Conservation (phyloP, 2,113 vertebrate genomes). For the Ia io region DNA sequence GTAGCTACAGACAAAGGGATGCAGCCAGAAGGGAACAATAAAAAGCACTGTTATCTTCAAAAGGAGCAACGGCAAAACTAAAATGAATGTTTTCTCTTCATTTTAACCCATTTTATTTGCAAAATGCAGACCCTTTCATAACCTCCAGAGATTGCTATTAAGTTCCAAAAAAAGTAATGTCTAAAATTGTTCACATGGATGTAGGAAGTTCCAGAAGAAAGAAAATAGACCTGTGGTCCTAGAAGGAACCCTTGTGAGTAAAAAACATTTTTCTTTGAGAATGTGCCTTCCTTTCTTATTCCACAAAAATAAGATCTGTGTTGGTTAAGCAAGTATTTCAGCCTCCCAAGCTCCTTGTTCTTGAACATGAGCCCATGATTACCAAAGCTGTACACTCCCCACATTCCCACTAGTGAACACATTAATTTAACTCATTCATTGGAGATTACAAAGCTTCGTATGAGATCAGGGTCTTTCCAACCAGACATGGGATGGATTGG, state of each 20-base stretch:
- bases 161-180: not conserved
- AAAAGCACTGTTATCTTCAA: too few species aligned
- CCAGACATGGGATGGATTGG: too few species aligned
- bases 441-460: not conserved
- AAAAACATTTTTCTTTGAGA: not conserved
- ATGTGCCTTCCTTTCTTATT: not conserved
- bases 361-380: not conserved
- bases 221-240: not conserved
- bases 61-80: too few species aligned
- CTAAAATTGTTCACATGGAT: not conserved
- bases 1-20: not conserved
- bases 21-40: too few species aligned
- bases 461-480: not conserved
- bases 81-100: not conserved
- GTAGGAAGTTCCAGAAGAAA: not conserved
- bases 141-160: not conserved
- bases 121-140: not conserved
- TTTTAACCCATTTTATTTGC: not conserved
- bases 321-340: not conserved
- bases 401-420: fast-evolving
- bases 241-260: not conserved
- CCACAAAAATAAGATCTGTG: not conserved
- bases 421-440: too few species aligned
- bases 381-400: fast-evolving
- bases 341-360: not conserved